phyloP scores from a whole-genome alignment of 2,797 vertebrate genomes.

The Enteromius mattozi region DNA sequence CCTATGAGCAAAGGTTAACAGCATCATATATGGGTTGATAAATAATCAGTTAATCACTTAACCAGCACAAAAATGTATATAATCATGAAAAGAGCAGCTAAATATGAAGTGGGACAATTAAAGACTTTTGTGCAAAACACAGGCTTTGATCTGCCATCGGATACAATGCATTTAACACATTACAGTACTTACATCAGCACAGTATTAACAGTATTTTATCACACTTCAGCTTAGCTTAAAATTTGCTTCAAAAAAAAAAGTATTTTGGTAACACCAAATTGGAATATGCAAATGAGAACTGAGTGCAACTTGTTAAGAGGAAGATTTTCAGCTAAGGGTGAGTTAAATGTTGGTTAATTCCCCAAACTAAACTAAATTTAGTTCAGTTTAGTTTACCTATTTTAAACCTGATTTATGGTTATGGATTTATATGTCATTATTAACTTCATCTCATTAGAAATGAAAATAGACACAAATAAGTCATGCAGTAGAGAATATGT shows the following conservation, averaged over 20 bases:
- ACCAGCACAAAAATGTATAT: neutral
- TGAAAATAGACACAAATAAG: neutral
- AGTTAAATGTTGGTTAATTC: too few species aligned
- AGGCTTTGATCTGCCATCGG: neutral
- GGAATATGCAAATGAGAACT: neutral
- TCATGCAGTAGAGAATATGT: neutral
- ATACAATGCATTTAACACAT: neutral
- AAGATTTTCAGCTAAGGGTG: neutral
- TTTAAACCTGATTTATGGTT: neutral
- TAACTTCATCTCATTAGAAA: neutral
- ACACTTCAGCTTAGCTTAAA: neutral
- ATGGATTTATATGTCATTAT: neutral
- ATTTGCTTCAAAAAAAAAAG: neutral
- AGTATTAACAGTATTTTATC: neutral
- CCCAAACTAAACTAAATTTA: too few species aligned
- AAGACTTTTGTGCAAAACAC: neutral
- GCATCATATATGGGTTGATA: slow-evolving; percentile 38
- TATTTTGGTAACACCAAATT: neutral
- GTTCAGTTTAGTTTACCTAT: neutral
- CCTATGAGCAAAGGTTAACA: slow-evolving; percentile 44
- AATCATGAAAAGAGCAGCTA: slow-evolving; percentile 23
- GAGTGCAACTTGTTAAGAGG: neutral
- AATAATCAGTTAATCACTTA: slow-evolving; percentile 45
- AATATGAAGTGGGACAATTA: slow-evolving; percentile 7
- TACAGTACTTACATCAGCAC: neutral